Evolutionary conservation across 2,888 invertebrate genomes (phyloP).

Genomic region (Xanthia togata): DNA sequence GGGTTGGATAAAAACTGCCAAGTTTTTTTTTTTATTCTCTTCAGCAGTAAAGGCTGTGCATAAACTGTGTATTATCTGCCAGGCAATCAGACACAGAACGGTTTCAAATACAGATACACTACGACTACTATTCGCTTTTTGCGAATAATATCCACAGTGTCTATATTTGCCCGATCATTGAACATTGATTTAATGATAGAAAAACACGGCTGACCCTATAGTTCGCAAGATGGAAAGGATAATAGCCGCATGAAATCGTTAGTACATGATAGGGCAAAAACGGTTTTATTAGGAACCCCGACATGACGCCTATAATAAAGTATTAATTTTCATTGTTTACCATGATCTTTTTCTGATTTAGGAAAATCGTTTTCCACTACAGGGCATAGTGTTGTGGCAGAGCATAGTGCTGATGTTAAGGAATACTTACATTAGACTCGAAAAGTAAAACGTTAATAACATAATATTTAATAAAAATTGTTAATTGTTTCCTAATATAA

Average conservation of each 20-base stretch:
- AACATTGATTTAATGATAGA: constrained; percentile 34
- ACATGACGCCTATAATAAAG: constrained; percentile 26
- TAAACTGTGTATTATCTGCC: not conserved
- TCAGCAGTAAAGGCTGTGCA: not conserved
- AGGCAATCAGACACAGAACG: not conserved
- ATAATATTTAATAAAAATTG: too few species aligned
- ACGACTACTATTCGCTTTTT: not conserved
- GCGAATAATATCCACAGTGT: not conserved
- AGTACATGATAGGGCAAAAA: constrained; percentile 66
- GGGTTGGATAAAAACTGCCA: not conserved
- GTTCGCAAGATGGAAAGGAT: constrained; percentile 45
- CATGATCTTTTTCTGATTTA: not conserved
- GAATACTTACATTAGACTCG: not conserved
- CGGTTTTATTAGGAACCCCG: constrained; percentile 57
- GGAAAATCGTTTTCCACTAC: not conserved
- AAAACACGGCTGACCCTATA: constrained; percentile 45
- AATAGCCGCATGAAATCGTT: constrained; percentile 65
- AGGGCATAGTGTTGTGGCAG: not conserved
- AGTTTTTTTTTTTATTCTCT: too few species aligned
- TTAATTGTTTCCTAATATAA: not conserved
- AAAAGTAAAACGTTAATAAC: too few species aligned
- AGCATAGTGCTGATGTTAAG: too few species aligned
- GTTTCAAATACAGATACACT: not conserved
- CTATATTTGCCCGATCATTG: constrained; percentile 13
- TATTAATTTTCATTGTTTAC: constrained; percentile 44